Evolutionary conservation across 2,113 vertebrate species (phyloP), one percentile per base, ranked within the genome.

Genomic region (Butorides virescens): DNA sequence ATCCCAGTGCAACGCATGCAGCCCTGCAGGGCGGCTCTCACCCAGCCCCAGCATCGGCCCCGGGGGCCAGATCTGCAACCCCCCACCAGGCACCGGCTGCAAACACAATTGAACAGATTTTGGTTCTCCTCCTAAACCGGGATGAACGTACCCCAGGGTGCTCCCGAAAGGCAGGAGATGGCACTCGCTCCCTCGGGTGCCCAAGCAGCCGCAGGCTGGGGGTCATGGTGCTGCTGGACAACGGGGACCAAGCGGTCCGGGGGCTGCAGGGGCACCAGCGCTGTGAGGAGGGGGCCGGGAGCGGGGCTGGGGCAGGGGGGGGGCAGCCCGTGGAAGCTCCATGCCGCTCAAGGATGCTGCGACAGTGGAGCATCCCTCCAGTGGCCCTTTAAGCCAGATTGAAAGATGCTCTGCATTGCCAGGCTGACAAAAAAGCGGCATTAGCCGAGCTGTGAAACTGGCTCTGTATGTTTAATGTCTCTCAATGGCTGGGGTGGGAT

Each of bases 371-470:
- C 88, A 93, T 94, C 92, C 90, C 93, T 97, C 96, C 96, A 80
- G 96, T 86, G 95, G 90, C 93, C 92, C 95, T 92, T 96, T 96
- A 96, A 97, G 86, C 32, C 93, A 96, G 93, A 95, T 92, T 97
- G 95, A 93, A 96, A 95, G 95, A 82, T 92, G 95, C 92, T 94
- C 86, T 44, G 92, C 88, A 18, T 53, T 92, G 96, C 95, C 93
- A 95, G 95, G 93, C 95, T 95, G 95, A 95, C 76, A 90, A 93
- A 93, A 94, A 88, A 58, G 78, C 84, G 0, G 88, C 90, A 39
- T 94, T 92, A 91, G 34, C 26, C 10, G 44, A 80, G 95, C 96
- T 88, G 78, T 84, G 96, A 80, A 92, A 74, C 88, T 22, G 56
- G 79, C 94, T 96, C 95, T 67, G 95, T 95, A 3, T 90, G 95